Evolutionary conservation across 2,797 vertebrate genomes (phyloP).

Genomic region (Hippoglossus hippoglossus): DNA sequence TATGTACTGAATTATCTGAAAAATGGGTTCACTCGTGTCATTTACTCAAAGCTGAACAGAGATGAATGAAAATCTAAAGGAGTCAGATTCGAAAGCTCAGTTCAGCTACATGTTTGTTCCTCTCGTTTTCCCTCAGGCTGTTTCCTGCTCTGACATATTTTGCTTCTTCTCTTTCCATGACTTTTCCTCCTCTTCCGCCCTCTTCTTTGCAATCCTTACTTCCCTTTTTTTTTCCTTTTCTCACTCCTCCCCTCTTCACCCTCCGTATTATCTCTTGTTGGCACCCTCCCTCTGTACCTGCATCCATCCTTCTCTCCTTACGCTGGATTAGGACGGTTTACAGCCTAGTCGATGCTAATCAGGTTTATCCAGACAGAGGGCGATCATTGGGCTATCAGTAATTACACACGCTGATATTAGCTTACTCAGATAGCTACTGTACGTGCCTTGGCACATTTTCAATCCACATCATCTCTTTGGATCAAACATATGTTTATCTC

Average conservation of each 20-base stretch:
- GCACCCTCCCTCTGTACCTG: slow-evolving; percentile 26
- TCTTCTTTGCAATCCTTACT: background rate
- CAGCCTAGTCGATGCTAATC: slow-evolving; percentile 79
- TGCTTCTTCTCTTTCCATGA: slow-evolving; percentile 21
- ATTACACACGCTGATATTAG: slow-evolving; percentile 77
- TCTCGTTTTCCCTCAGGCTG: slow-evolving; percentile 8
- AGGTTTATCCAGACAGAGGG: slow-evolving; percentile 79
- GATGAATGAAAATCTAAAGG: too few species aligned
- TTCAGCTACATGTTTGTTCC: background rate
- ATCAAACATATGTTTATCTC: slow-evolving; percentile 67
- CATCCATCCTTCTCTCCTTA: slow-evolving; percentile 61
- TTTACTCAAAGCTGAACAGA: too few species aligned
- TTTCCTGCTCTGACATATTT: slow-evolving; percentile 19
- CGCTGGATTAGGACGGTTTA: slow-evolving; percentile 69
- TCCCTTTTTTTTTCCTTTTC: background rate
- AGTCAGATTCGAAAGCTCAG: background rate
- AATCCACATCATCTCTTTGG: slow-evolving; percentile 69
- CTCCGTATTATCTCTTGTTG: slow-evolving; percentile 5
- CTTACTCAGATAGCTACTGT: slow-evolving; percentile 57
- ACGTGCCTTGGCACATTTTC: slow-evolving; percentile 64
- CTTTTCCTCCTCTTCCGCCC: slow-evolving; percentile 11
- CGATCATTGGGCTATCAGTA: slow-evolving; percentile 77
- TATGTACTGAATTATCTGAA: background rate
- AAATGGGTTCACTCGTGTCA: too few species aligned
- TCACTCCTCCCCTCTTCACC: slow-evolving; percentile 2